Evolutionary conservation across 2,888 invertebrate genomes (phyloP), one percentile per base, ranked within the genome.

Genomic region (Thera obeliscata): DNA sequence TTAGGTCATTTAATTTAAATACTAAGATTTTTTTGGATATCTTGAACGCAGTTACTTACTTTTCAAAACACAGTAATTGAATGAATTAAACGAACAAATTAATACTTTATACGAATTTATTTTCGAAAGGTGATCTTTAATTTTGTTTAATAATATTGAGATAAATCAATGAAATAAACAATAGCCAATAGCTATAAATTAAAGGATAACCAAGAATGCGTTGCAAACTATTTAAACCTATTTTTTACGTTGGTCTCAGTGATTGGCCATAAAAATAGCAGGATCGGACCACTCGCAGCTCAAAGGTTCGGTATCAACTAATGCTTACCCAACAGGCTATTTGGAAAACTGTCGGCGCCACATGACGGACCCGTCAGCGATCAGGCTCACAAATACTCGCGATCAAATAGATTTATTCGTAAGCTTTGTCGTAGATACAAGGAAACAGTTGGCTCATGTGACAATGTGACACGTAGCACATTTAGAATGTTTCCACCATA

Each of bases 331-430:
- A 38, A 59, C 61, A 52, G 59, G 61, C 69, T 61, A 66, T 69
- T 69, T 63, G 66, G 60, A 57, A 69, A 75, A 77, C 73, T 73
- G 79, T 72, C 74, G 75, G 73, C 72, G 67, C 71, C 66, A 73
- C 71, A 74, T 76, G 76, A 76, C 73, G 74, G 69, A 65, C 72
- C 67, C 73, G 71, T 71, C 67, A 66, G 69, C 72, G 63, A 73
- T 73, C 69, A 72, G 65, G 66, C 59, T 68, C 61, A 72, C 76
- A 74, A 69, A 65, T 69, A 72, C 69, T 72, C 71, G 78, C 81
- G 79, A 83, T 83, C 82, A 82, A 83, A 81, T 75, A 81, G 79
- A 84, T 85, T 82, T 83, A 82, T 80, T 77, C 66, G 75, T 68
- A 61, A 70, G 73, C 73, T 76, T 74, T 75, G 74, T 74, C 69